These are phyloP conservation scores for Plebejus anna DNA, from an alignment of 2,888 invertebrate species.

Conservation along the genomic window DNA sequence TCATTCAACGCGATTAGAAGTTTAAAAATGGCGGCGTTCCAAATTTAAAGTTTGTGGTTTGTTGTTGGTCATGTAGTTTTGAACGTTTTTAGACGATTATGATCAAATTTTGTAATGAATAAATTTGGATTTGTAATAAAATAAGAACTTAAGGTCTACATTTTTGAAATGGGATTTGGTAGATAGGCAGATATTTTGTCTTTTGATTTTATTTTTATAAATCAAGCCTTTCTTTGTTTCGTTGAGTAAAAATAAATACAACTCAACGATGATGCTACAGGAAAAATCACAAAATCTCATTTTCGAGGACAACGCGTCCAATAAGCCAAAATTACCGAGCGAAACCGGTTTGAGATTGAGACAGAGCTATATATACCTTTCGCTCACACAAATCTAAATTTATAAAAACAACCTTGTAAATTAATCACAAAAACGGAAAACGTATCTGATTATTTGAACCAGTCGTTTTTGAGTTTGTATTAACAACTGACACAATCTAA, in stretches of 20 bases:
- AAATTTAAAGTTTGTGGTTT: constrained; percentile 16
- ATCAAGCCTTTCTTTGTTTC: not conserved
- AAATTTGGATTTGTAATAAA: not conserved
- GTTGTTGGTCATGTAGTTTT: not conserved
- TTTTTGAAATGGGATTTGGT: not conserved
- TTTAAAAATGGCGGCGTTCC: constrained; percentile 9
- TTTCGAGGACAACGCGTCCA: constrained; percentile 2
- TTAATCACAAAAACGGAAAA: constrained; percentile 15
- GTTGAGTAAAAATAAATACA: not conserved
- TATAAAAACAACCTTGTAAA: constrained; percentile 27
- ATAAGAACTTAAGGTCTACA: too few species aligned
- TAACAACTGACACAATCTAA: constrained; percentile 1
- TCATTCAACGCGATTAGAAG: constrained; percentile 27
- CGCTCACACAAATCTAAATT: constrained; percentile 12
- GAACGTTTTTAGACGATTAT: not conserved
- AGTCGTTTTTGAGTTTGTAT: constrained; percentile 3
- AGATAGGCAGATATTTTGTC: too few species aligned
- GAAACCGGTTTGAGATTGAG: constrained; percentile 6
- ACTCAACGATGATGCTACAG: not conserved
- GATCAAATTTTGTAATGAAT: not conserved
- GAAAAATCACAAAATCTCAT: constrained; percentile 11
- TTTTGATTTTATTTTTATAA: too few species aligned
- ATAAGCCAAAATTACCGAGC: constrained; percentile 14
- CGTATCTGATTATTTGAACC: not conserved
- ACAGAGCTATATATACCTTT: not conserved